Evolutionary conservation across 2,888 invertebrate genomes (phyloP).

Genomic region (Hyposoter didymator): DNA sequence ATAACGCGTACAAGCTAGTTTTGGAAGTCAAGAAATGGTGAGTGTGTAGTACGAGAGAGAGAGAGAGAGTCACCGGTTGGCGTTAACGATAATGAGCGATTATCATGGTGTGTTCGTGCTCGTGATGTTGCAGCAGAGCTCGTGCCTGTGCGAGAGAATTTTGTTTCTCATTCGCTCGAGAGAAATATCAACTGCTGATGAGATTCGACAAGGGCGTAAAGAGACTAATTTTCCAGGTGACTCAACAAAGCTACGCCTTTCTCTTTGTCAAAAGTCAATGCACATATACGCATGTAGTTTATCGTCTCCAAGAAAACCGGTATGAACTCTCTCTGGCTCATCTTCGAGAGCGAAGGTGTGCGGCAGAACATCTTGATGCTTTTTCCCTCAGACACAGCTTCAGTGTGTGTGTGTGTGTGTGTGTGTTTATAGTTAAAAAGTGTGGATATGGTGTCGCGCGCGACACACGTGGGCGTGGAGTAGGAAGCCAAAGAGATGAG

Average conservation of each 20-base stretch:
- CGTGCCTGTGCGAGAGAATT: constrained; percentile 32
- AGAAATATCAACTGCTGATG: constrained; percentile 1
- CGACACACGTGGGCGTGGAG: constrained; percentile 69
- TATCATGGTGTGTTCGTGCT: constrained; percentile 39
- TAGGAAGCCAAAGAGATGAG: constrained; percentile 67
- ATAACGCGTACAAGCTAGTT: constrained; percentile 46
- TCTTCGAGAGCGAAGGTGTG: constrained; percentile 68
- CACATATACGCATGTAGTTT: constrained; percentile 33
- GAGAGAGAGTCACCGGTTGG: constrained; percentile 41
- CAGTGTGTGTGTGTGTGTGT: constrained; percentile 36
- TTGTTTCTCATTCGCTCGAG: constrained; percentile 24
- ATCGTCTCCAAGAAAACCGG: constrained; percentile 64
- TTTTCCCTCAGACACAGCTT: constrained; percentile 32
- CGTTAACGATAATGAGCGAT: constrained; percentile 63
- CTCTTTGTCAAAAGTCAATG: background rate
- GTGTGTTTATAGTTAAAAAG: constrained; percentile 3
- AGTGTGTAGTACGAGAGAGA: constrained; percentile 9
- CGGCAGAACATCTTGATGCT: constrained; percentile 67
- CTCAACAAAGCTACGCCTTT: constrained; percentile 31
- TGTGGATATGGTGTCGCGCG: constrained; percentile 56
- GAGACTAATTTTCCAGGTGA: background rate
- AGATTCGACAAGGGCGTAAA: background rate
- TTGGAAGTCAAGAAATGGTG: constrained; percentile 50
- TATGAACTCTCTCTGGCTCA: constrained; percentile 68
- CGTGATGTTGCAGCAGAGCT: constrained; percentile 50